These are phyloP conservation scores for Malurus melanocephalus DNA, from an alignment of 2,113 vertebrate genomes.

Conservation along the genomic window DNA sequence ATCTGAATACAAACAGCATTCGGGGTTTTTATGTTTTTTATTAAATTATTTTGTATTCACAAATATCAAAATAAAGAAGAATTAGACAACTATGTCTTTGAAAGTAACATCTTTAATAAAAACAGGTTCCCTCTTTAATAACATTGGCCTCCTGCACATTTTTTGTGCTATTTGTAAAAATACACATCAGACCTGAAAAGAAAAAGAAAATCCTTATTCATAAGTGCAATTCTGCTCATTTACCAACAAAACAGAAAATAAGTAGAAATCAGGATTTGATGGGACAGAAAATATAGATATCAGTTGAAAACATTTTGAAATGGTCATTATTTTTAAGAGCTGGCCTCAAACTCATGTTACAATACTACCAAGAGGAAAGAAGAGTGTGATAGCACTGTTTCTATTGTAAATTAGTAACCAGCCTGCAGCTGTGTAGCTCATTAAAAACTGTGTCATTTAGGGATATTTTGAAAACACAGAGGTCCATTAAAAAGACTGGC, in stretches of 20 bases:
- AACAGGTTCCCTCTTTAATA: not conserved
- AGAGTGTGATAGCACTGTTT: not conserved
- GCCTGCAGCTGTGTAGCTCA: constrained; percentile 57
- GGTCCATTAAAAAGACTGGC: constrained; percentile 53
- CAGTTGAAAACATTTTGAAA: not conserved
- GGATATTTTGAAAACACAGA: constrained; percentile 63
- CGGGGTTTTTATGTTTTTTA: not conserved
- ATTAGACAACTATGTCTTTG: not conserved
- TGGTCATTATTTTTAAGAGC: not conserved
- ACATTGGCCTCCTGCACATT: not conserved
- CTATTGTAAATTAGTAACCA: constrained; percentile 12
- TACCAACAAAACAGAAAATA: not conserved
- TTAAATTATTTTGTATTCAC: not conserved
- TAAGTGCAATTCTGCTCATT: not conserved
- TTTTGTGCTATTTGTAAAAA: not conserved
- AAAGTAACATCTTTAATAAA: not conserved
- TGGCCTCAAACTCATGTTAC: not conserved
- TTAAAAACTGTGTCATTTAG: constrained; percentile 60
- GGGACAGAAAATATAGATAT: not conserved
- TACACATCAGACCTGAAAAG: not conserved
- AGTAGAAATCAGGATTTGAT: not conserved
- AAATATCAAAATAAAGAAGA: not conserved
- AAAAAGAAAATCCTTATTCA: not conserved
- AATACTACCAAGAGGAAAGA: not conserved
- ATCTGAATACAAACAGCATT: not conserved